Conservation (phyloP, 92 coral and sea anemone genomes). For the Paramuricea clavata region DNA sequence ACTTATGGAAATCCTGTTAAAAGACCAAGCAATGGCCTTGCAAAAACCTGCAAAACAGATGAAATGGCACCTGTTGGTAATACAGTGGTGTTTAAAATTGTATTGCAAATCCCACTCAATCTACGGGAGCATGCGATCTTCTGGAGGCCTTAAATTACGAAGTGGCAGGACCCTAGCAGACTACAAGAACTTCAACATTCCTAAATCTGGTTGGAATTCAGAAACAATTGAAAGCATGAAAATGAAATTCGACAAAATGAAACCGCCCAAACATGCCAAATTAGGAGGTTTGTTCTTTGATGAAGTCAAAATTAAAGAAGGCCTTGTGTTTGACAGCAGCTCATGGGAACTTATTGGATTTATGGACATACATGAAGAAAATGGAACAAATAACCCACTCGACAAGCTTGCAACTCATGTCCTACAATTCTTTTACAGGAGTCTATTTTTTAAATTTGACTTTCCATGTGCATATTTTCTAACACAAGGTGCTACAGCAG, state of each 20-base stretch:
- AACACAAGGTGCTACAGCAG: conserved; percentile 51
- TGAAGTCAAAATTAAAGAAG: too few relatives aligned
- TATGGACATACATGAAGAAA: background rate
- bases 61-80: conserved; percentile 30
- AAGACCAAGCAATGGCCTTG: too few relatives aligned
- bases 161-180: conserved; percentile 56
- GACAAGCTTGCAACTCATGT: conserved; percentile 31
- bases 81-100: conserved; percentile 20
- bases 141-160: conserved; percentile 33
- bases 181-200: conserved; percentile 51
- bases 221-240: conserved; percentile 35
- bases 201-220: conserved; percentile 40
- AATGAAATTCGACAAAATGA: conserved; percentile 27
- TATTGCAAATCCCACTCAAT: conserved; percentile 34
- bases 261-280: conserved; percentile 39
- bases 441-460: conserved; percentile 43
- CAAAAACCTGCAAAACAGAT: conserved; percentile 14
- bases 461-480: conserved; percentile 47
- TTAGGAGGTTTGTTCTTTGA: too few relatives aligned
- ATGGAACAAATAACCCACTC: background rate
- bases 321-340: too few relatives aligned
- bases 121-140: conserved; percentile 38
- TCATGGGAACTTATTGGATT: too few relatives aligned
- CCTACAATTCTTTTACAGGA: conserved; percentile 41
- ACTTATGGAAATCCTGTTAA: background rate